Percentiles rank a stretch among this genome's conserved stretches.
These are phyloP conservation scores for Ptilodon capucinus DNA, from an alignment of 2,888 invertebrate species.

Conservation along the genomic window DNA sequence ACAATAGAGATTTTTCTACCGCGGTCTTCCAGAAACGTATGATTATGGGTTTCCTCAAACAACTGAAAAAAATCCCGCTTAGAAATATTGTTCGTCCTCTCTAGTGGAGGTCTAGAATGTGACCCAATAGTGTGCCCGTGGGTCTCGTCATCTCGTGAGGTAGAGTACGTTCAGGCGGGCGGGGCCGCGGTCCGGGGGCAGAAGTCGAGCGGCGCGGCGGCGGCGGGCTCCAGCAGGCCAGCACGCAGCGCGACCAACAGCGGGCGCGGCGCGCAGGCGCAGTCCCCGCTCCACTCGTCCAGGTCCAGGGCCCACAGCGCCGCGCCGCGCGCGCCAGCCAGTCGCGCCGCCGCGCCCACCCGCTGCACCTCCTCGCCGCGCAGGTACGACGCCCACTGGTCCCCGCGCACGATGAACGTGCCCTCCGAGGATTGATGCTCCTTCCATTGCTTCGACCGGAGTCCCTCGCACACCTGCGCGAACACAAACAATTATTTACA, in stretches of 20 bases:
- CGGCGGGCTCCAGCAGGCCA: constrained; percentile 58
- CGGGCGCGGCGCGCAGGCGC: constrained; percentile 87
- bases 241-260: constrained; percentile 84
- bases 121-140: too few species aligned
- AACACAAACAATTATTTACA: constrained; percentile 2
- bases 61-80: too few species aligned
- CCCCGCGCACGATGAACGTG: constrained; percentile 87
- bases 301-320: constrained; percentile 91
- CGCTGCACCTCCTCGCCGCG: constrained; percentile 85
- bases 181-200: constrained; percentile 32
- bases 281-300: constrained; percentile 88
- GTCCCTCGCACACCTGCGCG: constrained; percentile 81
- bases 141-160: not conserved
- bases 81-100: too few species aligned
- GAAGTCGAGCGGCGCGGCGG: constrained; percentile 46
- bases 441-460: constrained; percentile 83
- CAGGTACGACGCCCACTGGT: constrained; percentile 92
- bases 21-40: too few species aligned
- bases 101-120: too few species aligned
- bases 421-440: constrained; percentile 84
- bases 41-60: too few species aligned
- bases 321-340: constrained; percentile 85
- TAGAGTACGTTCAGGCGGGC: constrained; percentile 13
- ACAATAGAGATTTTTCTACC: too few species aligned
- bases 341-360: constrained; percentile 83